phyloP scores from a whole-genome alignment of 2,113 vertebrate genomes.

The Elephantulus edwardii region DNA sequence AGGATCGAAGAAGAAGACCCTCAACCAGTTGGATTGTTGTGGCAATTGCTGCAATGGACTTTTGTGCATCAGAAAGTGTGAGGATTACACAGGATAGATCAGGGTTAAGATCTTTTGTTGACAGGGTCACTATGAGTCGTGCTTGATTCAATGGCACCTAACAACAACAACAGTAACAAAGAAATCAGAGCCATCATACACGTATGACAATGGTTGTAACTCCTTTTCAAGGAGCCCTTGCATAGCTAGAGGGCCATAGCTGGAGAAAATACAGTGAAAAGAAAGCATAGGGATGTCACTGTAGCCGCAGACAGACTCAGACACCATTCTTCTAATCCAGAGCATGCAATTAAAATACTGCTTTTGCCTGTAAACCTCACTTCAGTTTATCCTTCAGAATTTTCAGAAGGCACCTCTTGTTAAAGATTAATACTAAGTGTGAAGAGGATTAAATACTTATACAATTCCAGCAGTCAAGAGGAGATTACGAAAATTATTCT shows the following conservation, averaged over 20 bases:
- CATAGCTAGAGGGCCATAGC: neutral
- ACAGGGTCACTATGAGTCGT: no score
- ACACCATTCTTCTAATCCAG: neutral
- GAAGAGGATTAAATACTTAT: slow-evolving; percentile 59
- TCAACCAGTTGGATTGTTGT: no score
- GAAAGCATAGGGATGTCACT: neutral
- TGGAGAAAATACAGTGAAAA: neutral
- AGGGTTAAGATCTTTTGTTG: no score
- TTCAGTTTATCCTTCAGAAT: slow-evolving; percentile 34
- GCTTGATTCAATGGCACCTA: no score
- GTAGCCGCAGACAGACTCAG: neutral
- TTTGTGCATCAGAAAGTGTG: no score
- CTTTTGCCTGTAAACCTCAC: slow-evolving; percentile 31
- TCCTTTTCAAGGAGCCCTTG: neutral
- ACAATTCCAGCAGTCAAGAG: slow-evolving; percentile 52
- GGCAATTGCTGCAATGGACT: no score
- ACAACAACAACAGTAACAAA: no score
- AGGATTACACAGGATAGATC: no score
- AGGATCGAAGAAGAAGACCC: no score
- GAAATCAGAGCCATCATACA: neutral
- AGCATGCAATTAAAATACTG: slow-evolving; percentile 52
- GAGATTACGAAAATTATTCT: slow-evolving; percentile 53
- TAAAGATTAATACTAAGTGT: slow-evolving; percentile 50
- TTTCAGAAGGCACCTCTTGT: slow-evolving; percentile 53
- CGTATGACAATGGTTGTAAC: neutral